These are phyloP conservation scores for Anarrhichthys ocellatus DNA, from an alignment of 2,113 vertebrate species.

Conservation along the genomic window DNA sequence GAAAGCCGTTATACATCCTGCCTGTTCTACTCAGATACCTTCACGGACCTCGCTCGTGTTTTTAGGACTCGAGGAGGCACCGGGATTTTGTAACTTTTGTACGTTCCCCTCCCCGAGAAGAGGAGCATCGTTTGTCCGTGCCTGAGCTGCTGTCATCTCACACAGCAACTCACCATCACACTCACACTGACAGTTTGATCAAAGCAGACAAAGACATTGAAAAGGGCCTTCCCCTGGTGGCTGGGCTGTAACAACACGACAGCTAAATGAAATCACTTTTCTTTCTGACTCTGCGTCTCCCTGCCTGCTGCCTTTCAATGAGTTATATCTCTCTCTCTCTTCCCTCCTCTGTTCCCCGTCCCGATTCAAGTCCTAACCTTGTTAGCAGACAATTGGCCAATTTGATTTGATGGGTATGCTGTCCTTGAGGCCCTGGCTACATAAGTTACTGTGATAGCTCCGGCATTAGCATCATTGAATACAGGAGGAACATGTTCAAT, in stretches of 20 bases:
- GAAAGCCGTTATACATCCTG: slow-evolving; percentile 52
- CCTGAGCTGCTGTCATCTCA: slow-evolving; percentile 63
- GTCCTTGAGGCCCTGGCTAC: slow-evolving; percentile 70
- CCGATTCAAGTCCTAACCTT: slow-evolving; percentile 71
- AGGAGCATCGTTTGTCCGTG: slow-evolving; percentile 39
- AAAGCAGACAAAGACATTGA: slow-evolving; percentile 81
- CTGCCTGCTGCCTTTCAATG: slow-evolving; percentile 60
- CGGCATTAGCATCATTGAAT: slow-evolving; percentile 58
- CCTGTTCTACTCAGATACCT: slow-evolving; percentile 47
- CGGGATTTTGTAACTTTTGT: slow-evolving; percentile 63
- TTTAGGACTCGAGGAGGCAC: slow-evolving; percentile 42
- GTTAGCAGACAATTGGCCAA: slow-evolving; percentile 76
- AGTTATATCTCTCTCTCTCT: slow-evolving; percentile 16
- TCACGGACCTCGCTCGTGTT: slow-evolving; percentile 30
- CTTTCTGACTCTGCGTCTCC: slow-evolving; percentile 56
- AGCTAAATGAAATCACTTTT: slow-evolving; percentile 80
- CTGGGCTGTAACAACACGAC: slow-evolving; percentile 73
- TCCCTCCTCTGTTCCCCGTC: slow-evolving; percentile 40
- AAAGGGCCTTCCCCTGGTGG: slow-evolving; percentile 76
- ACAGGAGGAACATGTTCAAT: slow-evolving; percentile 48
- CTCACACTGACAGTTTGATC: slow-evolving; percentile 78
- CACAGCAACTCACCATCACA: slow-evolving; percentile 53
- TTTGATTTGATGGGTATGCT: slow-evolving; percentile 75
- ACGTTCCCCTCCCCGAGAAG: slow-evolving; percentile 45
- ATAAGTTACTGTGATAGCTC: slow-evolving; percentile 69